phyloP scores from a whole-genome alignment of 2,797 vertebrate genomes.

The Sebastes matsubarae region DNA sequence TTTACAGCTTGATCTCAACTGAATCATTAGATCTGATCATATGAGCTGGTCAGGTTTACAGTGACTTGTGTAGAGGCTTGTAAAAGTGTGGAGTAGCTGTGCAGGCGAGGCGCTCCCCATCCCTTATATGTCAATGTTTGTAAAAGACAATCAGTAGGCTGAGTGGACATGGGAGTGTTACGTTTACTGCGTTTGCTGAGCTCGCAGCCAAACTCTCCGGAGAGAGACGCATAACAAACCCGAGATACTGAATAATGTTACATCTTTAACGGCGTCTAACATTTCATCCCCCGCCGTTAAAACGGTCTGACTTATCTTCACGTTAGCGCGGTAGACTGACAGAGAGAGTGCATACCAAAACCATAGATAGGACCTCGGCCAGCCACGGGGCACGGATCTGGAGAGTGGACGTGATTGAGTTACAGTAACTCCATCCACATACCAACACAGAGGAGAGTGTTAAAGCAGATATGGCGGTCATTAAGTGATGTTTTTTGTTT shows the following conservation, averaged over 20 bases:
- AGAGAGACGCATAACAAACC: constrained; percentile 41
- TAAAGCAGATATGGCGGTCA: constrained; percentile 47
- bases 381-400: constrained; percentile 25
- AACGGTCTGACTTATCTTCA: constrained; percentile 19
- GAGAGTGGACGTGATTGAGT: constrained; percentile 31
- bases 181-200: constrained; percentile 54
- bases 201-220: constrained; percentile 39
- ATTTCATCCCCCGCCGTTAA: constrained; percentile 34
- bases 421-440: constrained; percentile 64
- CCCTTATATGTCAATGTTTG: constrained; percentile 80
- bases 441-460: constrained; percentile 28
- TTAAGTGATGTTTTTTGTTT: neutral
- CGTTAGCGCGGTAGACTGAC: constrained; percentile 12
- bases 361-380: constrained; percentile 49
- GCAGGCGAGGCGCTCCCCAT: constrained; percentile 41
- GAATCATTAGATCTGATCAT: neutral
- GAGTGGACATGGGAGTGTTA: constrained; percentile 53
- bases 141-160: constrained; percentile 60
- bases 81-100: constrained; percentile 3
- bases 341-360: constrained; percentile 39
- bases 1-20: constrained; percentile 6
- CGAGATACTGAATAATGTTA: constrained; percentile 34
- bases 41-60: neutral
- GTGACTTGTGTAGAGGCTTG: neutral
- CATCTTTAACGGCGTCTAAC: constrained; percentile 32